Evolutionary conservation across 2,888 invertebrate species (phyloP), one percentile per base, ranked within the genome.

Genomic region (Hydroisotoma schaefferi): DNA sequence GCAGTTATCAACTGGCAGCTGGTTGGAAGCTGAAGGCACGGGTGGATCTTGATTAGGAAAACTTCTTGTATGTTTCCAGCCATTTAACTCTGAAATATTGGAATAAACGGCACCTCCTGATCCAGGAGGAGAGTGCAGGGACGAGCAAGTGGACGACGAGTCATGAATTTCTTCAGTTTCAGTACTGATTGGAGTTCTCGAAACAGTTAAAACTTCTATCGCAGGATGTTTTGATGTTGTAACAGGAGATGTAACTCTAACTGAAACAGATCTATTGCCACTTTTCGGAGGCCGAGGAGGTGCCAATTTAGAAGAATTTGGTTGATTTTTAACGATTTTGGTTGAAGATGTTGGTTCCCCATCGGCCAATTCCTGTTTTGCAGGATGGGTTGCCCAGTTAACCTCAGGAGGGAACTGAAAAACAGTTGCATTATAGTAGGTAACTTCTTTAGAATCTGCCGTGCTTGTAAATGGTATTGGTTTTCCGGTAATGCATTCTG

Each of bases 401-500:
- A 73, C 73, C 65, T 69, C 67, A 15, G 73, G 73, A 20, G 73
- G 71, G 53, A 73, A 73, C 20, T 69, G 65, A 54, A 73, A 73
- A 6, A 54, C 47, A 10, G 63, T 63, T 8, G 57, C 55, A 40
- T 71, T 71, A 54, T 58, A 63, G 37, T 73, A 71, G 5, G 65
- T 65, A 33, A 61, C 68, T 53, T 67, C 65, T n/a, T 66, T 54
- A 27, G 46, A 57, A 15, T 47, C 51, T 8, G 61, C 40, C 47
- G 62, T 63, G 10, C 57, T 62, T 53, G 63, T 67, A 28, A 57
- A 63, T 25, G 64, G 67, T 10, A 76, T 71, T 4, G 77, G 77
- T 58, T 76, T 77, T 53, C 94, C 94, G 29, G 93, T 90, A 72
- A 90, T 87, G 77, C 94, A 94, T 78, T 94, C 93, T 56, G 90